These are phyloP conservation scores for Drosophila cyrtoloma DNA, from an alignment of 2,888 invertebrate species.

Conservation along the genomic window DNA sequence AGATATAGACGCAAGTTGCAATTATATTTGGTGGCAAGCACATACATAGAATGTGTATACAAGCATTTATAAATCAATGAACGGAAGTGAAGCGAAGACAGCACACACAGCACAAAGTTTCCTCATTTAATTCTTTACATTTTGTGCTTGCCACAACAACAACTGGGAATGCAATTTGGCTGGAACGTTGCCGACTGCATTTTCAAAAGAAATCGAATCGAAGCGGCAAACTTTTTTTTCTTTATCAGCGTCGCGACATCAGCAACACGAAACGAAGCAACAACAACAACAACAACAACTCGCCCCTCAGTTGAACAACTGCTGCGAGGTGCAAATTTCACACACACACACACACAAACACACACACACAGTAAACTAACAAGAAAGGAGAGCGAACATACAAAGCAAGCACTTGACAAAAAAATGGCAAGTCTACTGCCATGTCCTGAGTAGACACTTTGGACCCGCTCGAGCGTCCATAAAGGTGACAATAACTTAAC, in stretches of 20 bases:
- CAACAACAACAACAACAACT: conserved; percentile 27
- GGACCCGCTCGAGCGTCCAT: conserved; percentile 57
- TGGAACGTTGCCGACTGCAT: conserved; percentile 32
- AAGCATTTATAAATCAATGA: conserved; percentile 44
- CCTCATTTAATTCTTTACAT: conserved; percentile 15
- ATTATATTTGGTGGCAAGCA: conserved; percentile 27
- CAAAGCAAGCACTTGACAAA: conserved; percentile 65
- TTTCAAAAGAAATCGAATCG: conserved; percentile 51
- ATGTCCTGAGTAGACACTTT: conserved; percentile 72
- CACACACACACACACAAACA: conserved; percentile 29
- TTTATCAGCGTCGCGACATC: conserved; percentile 66
- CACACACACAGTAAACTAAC: conserved; percentile 34
- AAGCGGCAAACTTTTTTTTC: conserved; percentile 34
- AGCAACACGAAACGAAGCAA: conserved; percentile 27
- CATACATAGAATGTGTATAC: background rate
- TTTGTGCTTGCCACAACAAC: background rate
- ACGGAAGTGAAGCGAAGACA: conserved; percentile 56
- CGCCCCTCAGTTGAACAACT: conserved; percentile 45
- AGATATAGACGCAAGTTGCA: background rate
- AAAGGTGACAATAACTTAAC: conserved; percentile 84
- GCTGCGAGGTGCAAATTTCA: conserved; percentile 65
- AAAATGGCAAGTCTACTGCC: conserved; percentile 71
- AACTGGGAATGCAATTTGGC: background rate
- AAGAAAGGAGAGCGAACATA: conserved; percentile 42
- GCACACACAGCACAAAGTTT: conserved; percentile 25